Conservation (phyloP, 92 coral and sea anemone species). For the Blastomussa wellsi region DNA sequence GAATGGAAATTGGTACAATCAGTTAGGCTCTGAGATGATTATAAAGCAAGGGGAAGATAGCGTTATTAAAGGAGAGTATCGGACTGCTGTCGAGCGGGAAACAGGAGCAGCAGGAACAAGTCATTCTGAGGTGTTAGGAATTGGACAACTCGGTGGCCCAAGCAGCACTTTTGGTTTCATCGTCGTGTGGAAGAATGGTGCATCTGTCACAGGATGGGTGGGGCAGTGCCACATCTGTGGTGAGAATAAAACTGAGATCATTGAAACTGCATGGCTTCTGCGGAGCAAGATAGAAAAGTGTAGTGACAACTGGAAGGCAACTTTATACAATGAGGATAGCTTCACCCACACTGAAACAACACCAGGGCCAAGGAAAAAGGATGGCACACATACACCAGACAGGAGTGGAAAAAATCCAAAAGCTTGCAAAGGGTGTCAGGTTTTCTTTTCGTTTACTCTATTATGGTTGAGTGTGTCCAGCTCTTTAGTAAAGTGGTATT, state of each 20-base stretch:
- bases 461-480: neutral
- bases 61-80: slow-evolving; percentile 84
- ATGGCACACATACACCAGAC: slow-evolving; percentile 74
- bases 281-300: slow-evolving; percentile 68
- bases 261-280: slow-evolving; percentile 85
- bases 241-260: slow-evolving; percentile 76
- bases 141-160: slow-evolving; percentile 65
- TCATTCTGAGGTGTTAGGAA: slow-evolving; percentile 85
- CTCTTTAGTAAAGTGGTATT: neutral
- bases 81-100: slow-evolving; percentile 96
- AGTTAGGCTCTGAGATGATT: slow-evolving; percentile 90
- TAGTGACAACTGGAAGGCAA: slow-evolving; percentile 87
- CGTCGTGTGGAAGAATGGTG: slow-evolving; percentile 89
- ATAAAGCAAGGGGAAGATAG: slow-evolving; percentile 54
- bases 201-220: slow-evolving; percentile 97
- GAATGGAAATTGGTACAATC: slow-evolving; percentile 88
- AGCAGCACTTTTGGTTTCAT: slow-evolving; percentile 84
- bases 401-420: slow-evolving; percentile 56
- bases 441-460: neutral
- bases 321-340: slow-evolving; percentile 71
- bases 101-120: slow-evolving; percentile 87
- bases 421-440: slow-evolving; percentile 23
- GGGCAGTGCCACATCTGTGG: slow-evolving; percentile 98
- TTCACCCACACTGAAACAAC: slow-evolving; percentile 83
- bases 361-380: slow-evolving; percentile 78